Conservation (phyloP, 2,888 invertebrate genomes). For the Epiperipatus broadwayi region DNA sequence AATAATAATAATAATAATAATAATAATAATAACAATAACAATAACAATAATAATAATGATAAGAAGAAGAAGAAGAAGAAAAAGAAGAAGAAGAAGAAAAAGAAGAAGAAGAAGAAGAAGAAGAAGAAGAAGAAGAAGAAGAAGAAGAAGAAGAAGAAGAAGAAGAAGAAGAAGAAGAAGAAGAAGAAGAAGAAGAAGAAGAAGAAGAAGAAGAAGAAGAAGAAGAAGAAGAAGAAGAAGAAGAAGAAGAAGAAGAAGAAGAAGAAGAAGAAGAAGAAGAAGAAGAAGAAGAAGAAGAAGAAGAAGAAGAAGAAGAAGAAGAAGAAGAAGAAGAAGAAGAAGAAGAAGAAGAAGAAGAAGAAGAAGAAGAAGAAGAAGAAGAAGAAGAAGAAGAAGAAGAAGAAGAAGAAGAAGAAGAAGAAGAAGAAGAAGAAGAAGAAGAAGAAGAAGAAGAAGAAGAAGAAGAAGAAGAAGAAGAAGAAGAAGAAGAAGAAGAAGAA, state of each 20-base stretch:
- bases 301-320: slow-evolving; percentile 1
- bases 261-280: slow-evolving; percentile 3
- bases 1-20: too few relatives aligned
- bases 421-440: slow-evolving; percentile 3
- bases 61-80: not conserved
- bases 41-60: too few relatives aligned
- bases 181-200: not conserved
- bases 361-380: slow-evolving; percentile 3
- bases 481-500: slow-evolving; percentile 3
- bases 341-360: slow-evolving; percentile 1
- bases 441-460: slow-evolving; percentile 3
- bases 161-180: too few relatives aligned
- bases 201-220: slow-evolving; percentile 3
- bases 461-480: slow-evolving; percentile 3
- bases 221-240: slow-evolving; percentile 1
- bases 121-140: slow-evolving; percentile 3
- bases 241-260: slow-evolving; percentile 3
- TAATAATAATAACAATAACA: too few relatives aligned
- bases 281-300: too few relatives aligned
- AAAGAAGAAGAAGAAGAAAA: not conserved
- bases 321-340: slow-evolving; percentile 3
- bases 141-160: slow-evolving; percentile 3
- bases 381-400: slow-evolving; percentile 3
- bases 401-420: slow-evolving; percentile 3
- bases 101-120: slow-evolving; percentile 3